Conservation (phyloP, 2,113 vertebrate species). For the Brienomyrus longianalis region DNA sequence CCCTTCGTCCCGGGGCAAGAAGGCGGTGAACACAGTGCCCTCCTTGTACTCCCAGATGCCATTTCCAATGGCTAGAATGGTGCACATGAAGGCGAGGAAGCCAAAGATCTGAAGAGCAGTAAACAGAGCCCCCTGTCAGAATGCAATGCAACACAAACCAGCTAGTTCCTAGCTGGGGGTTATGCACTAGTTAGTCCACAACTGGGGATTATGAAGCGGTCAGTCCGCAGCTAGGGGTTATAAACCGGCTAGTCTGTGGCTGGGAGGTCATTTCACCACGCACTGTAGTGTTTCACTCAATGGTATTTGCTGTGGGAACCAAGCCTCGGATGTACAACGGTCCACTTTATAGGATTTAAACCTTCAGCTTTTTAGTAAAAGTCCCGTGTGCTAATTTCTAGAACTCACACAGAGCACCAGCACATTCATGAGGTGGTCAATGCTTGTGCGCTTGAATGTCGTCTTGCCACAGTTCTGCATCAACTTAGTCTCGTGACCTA, state of each 20-base stretch:
- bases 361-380: background rate
- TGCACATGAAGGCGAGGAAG: slow-evolving; percentile 73
- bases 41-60: slow-evolving; percentile 78
- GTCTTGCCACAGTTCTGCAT: slow-evolving; percentile 92
- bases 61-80: slow-evolving; percentile 75
- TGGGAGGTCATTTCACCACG: background rate
- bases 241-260: background rate
- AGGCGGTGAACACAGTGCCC: slow-evolving; percentile 64
- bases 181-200: background rate
- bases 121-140: background rate
- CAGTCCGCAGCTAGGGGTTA: background rate
- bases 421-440: slow-evolving; percentile 83
- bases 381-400: background rate
- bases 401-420: slow-evolving; percentile 77
- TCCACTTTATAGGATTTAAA: background rate
- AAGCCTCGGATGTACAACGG: background rate
- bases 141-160: background rate
- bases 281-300: background rate
- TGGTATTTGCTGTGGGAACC: background rate
- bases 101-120: slow-evolving; percentile 72
- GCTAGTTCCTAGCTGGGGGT: background rate
- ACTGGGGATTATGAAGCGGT: background rate
- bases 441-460: slow-evolving; percentile 77
- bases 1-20: slow-evolving; percentile 67
- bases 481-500: slow-evolving; percentile 87